These are phyloP conservation scores for Sinocyclocheilus anshuiensis DNA, from an alignment of 2,113 vertebrate genomes.

Conservation along the genomic window DNA sequence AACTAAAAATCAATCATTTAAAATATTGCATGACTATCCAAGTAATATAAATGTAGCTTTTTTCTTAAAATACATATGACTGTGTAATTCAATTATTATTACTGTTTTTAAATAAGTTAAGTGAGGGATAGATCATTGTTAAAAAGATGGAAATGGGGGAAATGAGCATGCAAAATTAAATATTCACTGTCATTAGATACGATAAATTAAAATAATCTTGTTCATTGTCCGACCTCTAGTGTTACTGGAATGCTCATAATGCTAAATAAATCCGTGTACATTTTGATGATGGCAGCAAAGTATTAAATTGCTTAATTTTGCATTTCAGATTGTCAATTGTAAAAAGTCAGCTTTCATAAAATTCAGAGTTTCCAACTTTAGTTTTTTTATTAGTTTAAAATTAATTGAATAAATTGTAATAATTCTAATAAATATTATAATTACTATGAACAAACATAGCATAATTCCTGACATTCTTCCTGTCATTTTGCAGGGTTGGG, in stretches of 20 bases:
- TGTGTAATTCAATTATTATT: no score
- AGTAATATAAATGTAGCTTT: no score
- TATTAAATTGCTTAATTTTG: neutral
- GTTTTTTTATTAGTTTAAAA: neutral
- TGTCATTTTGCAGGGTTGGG: conserved; percentile 81
- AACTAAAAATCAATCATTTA: no score
- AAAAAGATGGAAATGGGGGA: neutral
- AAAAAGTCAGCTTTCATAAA: neutral
- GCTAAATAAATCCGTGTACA: neutral
- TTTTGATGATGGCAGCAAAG: neutral
- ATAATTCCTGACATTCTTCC: neutral
- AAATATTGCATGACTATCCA: no score
- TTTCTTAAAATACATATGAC: no score
- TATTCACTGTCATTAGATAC: neutral
- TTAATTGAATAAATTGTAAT: neutral
- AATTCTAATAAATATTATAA: neutral
- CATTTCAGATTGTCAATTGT: neutral
- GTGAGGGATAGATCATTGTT: neutral
- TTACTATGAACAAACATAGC: neutral
- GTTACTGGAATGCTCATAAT: no score
- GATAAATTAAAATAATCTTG: neutral
- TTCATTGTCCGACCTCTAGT: neutral
- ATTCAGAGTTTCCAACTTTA: neutral
- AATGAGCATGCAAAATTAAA: neutral
- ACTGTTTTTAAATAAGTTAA: no score